Evolutionary conservation across 2,888 invertebrate genomes (phyloP).

Genomic region (Catonia carolina): DNA sequence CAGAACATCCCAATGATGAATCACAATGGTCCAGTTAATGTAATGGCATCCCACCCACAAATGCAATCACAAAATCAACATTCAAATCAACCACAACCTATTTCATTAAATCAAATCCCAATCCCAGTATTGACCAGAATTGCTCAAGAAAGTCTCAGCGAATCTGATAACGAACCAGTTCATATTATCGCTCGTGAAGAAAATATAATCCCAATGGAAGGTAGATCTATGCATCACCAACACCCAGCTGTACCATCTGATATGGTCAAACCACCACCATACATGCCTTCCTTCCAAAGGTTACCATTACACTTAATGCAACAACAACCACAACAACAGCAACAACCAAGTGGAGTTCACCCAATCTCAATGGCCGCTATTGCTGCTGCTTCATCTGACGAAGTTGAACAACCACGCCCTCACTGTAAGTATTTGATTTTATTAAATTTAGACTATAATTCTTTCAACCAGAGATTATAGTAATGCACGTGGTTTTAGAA

Average conservation of each 20-base stretch:
- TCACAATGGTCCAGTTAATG: constrained; percentile 24
- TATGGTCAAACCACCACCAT: constrained; percentile 32
- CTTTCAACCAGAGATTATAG: background rate
- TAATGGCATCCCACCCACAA: constrained; percentile 29
- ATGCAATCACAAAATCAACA: constrained; percentile 41
- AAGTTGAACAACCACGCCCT: constrained; percentile 57
- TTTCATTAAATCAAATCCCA: constrained; percentile 8
- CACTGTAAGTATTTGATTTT: constrained; percentile 58
- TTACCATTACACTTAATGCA: constrained; percentile 41
- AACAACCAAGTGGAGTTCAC: constrained; percentile 39
- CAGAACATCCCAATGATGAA: constrained; percentile 18
- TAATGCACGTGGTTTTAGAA: too few species aligned
- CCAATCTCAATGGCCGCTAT: constrained; percentile 20
- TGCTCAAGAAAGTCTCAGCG: constrained; percentile 40
- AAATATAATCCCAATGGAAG: constrained; percentile 31
- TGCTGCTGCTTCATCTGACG: constrained; percentile 40
- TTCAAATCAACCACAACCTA: constrained; percentile 16
- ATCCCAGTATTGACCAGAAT: constrained; percentile 37
- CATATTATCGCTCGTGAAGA: constrained; percentile 33
- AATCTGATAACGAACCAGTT: constrained; percentile 22
- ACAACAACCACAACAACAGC: constrained; percentile 40
- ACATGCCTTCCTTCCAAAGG: constrained; percentile 41
- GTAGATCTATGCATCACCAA: constrained; percentile 16
- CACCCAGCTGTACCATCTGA: constrained; percentile 20
- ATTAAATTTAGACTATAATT: background rate